A percentile compares a stretch with the other conserved stretches of the same genome.
phyloP scores from a whole-genome alignment of 2,888 invertebrate species.

The Antheraea assamensis region DNA sequence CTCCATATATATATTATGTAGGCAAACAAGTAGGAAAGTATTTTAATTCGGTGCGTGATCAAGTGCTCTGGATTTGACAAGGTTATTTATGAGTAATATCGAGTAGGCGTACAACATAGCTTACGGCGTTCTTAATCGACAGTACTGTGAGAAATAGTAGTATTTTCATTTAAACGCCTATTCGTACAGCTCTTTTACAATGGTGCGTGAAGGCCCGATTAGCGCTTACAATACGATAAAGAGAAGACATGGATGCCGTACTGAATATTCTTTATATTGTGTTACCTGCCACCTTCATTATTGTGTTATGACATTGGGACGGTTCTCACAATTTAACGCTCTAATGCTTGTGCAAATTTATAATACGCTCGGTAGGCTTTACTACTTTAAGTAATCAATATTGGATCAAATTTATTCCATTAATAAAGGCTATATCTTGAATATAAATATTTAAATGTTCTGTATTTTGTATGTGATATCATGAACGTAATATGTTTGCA shows the following conservation, averaged over 20 bases:
- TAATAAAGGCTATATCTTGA: conserved; percentile 7
- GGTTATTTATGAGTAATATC: conserved; percentile 37
- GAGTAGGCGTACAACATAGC: conserved; percentile 43
- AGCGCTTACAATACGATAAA: not conserved
- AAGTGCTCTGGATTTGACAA: conserved; percentile 57
- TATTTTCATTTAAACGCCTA: not conserved
- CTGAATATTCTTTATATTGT: conserved; percentile 3
- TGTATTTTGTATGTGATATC: not conserved
- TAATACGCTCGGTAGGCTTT: conserved; percentile 29
- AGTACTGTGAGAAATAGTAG: not conserved
- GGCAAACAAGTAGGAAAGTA: conserved; percentile 33
- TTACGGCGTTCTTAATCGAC: conserved; percentile 15
- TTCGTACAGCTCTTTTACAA: not conserved
- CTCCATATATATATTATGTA: conserved; percentile 25
- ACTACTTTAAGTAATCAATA: conserved; percentile 18
- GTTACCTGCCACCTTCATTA: conserved; percentile 18
- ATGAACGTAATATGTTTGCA: not conserved
- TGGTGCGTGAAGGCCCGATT: not conserved
- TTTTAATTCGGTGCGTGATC: conserved; percentile 36
- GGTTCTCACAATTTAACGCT: conserved; percentile 40
- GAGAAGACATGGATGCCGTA: not conserved
- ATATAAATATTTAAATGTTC: not conserved
- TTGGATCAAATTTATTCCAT: conserved; percentile 16
- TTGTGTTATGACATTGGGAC: conserved; percentile 50
- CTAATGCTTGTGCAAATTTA: conserved; percentile 46